phyloP scores from a whole-genome alignment of 2,888 invertebrate genomes.

The Polylopha cassiicola region DNA sequence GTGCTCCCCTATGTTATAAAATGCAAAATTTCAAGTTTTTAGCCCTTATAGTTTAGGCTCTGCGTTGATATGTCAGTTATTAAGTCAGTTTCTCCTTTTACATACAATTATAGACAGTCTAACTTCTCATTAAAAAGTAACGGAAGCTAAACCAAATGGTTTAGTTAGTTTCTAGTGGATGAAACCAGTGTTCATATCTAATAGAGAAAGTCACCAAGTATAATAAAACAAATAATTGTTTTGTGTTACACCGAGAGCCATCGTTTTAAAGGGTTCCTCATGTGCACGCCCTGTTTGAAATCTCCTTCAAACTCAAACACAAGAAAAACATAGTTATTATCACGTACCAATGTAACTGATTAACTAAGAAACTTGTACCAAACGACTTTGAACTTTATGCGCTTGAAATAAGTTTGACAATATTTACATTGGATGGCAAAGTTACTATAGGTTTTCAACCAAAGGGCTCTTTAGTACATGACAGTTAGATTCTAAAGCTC shows the following conservation, averaged over 20 bases:
- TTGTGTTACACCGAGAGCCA: conserved; percentile 55
- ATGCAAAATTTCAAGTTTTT: no score
- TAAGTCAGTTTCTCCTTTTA: no score
- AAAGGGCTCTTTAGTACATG: conserved; percentile 40
- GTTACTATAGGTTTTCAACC: conserved; percentile 8
- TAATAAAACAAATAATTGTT: conserved; percentile 70
- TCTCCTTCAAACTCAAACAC: conserved; percentile 68
- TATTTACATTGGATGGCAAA: background rate
- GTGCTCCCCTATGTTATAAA: no score
- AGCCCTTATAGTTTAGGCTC: no score
- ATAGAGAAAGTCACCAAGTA: conserved; percentile 58
- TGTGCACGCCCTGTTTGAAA: conserved; percentile 63
- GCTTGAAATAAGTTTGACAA: conserved; percentile 1
- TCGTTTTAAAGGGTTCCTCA: conserved; percentile 58
- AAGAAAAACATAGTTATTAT: conserved; percentile 67
- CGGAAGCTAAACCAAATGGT: no score
- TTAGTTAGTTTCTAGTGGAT: no score
- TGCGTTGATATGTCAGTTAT: no score
- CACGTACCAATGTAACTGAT: conserved; percentile 29
- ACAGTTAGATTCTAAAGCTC: conserved; percentile 43
- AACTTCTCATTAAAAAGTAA: no score
- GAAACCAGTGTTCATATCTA: conserved; percentile 3
- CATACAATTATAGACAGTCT: no score
- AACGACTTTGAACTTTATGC: conserved; percentile 29
- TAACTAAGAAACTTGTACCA: conserved; percentile 10